Percentiles rank a stretch among this genome's conserved stretches.
Evolutionary conservation across 1,140 invertebrate species (phyloP).

Genomic region (Bombyx mandarina): DNA sequence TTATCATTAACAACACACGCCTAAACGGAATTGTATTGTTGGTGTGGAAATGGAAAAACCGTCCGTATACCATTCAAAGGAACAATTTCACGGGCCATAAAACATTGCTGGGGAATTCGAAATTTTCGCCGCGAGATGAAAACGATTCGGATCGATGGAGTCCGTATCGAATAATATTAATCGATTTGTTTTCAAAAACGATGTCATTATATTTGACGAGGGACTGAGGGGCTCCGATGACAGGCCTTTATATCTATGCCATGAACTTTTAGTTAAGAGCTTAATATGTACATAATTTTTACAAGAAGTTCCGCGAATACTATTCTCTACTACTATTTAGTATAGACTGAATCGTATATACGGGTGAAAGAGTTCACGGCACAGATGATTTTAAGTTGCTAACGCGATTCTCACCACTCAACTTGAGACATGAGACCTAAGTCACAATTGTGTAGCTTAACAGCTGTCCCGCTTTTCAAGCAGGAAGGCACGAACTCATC

Average conservation of each 20-base stretch:
- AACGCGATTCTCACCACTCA: too few species aligned
- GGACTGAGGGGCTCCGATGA: conserved; percentile 35
- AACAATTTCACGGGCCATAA: conserved; percentile 65
- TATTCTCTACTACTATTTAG: background rate
- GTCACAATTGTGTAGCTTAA: too few species aligned
- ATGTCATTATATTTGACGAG: conserved; percentile 41
- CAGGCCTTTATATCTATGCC: conserved; percentile 17
- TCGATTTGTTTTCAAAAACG: conserved; percentile 55
- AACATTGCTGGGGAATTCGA: conserved; percentile 40
- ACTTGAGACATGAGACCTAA: too few species aligned
- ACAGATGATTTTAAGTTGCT: too few species aligned
- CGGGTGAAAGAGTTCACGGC: too few species aligned
- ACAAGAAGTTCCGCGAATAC: background rate
- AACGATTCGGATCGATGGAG: conserved; percentile 39
- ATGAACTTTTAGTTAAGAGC: conserved; percentile 10
- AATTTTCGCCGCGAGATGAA: conserved; percentile 41
- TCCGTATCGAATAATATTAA: conserved; percentile 59
- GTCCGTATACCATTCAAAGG: conserved; percentile 41
- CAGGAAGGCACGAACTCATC: too few species aligned
- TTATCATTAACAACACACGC: conserved; percentile 50
- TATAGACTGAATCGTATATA: background rate
- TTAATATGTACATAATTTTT: too few species aligned
- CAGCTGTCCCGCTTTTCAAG: too few species aligned
- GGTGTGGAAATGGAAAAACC: conserved; percentile 62
- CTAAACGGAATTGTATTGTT: conserved; percentile 56